Conservation (phyloP, 1,140 invertebrate species). For the Leptinotarsa texana region DNA sequence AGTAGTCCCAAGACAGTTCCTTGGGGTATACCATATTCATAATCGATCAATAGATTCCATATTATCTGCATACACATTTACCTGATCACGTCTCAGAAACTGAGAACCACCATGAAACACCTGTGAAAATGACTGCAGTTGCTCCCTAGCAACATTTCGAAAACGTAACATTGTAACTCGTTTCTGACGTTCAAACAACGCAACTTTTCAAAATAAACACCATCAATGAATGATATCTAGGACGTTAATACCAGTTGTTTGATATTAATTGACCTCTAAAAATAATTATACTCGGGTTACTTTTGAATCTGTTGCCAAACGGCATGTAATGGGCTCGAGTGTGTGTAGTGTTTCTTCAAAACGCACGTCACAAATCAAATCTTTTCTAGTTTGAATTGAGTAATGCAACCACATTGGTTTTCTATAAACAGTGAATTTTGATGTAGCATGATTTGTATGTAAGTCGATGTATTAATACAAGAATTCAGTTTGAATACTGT, state of each 20-base stretch:
- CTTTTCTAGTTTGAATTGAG: too few species aligned
- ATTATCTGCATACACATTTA: too few species aligned
- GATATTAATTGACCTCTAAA: constrained; percentile 16
- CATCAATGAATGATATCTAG: constrained; percentile 12
- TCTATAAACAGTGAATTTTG: neutral
- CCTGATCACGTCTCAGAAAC: too few species aligned
- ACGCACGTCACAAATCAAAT: too few species aligned
- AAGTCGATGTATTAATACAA: too few species aligned
- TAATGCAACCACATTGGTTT: neutral
- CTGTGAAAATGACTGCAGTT: too few species aligned
- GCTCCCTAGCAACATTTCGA: neutral
- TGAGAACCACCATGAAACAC: too few species aligned
- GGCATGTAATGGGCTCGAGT: neutral
- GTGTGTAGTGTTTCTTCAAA: neutral
- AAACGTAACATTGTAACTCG: neutral
- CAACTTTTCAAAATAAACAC: constrained; percentile 12
- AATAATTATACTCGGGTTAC: constrained; percentile 14
- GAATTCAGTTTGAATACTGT: too few species aligned
- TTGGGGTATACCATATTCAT: too few species aligned
- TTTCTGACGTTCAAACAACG: constrained; percentile 9
- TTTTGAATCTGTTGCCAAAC: constrained; percentile 19
- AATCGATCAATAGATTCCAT: too few species aligned
- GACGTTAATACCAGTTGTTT: constrained; percentile 8
- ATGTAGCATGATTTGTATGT: neutral
- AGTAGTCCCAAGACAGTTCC: too few species aligned